Evolutionary conservation across 2,113 vertebrate genomes (phyloP).

Genomic region (Conger conger): DNA sequence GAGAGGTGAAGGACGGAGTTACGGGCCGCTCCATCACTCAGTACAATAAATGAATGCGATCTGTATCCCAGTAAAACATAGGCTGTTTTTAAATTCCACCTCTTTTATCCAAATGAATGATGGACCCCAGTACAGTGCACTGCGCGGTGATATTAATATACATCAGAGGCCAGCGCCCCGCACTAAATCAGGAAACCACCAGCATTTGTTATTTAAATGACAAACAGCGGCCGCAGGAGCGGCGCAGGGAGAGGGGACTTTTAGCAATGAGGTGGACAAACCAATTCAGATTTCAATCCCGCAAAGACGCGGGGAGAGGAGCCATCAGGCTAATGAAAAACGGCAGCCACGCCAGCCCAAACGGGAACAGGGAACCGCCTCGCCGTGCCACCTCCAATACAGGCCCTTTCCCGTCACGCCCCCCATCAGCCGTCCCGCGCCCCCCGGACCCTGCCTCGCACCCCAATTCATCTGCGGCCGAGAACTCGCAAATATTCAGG

Average conservation of each 20-base stretch:
- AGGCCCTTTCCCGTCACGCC: constrained; percentile 38
- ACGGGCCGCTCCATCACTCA: constrained; percentile 73
- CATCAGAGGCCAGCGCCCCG: constrained; percentile 69
- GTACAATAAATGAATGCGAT: constrained; percentile 79
- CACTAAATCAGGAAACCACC: constrained; percentile 74
- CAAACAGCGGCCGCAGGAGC: constrained; percentile 61
- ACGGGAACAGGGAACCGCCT: constrained; percentile 40
- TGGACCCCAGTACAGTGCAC: constrained; percentile 67
- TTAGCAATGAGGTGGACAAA: constrained; percentile 66
- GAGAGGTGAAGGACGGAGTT: constrained; percentile 75
- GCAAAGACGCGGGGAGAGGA: constrained; percentile 49
- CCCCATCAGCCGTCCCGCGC: not conserved
- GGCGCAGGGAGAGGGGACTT: constrained; percentile 41
- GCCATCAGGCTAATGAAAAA: constrained; percentile 72
- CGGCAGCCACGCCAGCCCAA: constrained; percentile 55
- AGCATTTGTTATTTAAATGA: constrained; percentile 80
- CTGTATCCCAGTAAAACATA: constrained; percentile 77
- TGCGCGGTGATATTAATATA: constrained; percentile 75
- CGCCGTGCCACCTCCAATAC: constrained; percentile 41
- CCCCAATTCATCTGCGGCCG: not conserved
- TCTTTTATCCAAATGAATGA: constrained; percentile 82
- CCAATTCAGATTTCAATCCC: constrained; percentile 74
- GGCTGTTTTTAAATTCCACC: constrained; percentile 78
- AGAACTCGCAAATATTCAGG: not conserved
- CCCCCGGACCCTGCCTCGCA: not conserved